phyloP scores from a whole-genome alignment of 2,113 vertebrate species.

The Ameiurus melas region DNA sequence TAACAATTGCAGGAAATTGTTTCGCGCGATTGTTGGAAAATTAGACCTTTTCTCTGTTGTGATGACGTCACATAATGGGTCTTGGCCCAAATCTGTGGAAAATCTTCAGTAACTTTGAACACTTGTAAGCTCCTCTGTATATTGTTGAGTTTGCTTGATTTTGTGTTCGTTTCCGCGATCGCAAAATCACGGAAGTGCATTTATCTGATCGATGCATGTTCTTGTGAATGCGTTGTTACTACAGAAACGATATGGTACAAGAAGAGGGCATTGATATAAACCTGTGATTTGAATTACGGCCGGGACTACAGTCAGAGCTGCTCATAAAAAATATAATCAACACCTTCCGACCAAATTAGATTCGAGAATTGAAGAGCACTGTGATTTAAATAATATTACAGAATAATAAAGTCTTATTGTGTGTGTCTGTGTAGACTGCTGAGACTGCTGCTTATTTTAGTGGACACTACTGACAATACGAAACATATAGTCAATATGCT shows the following conservation, averaged over 20 bases:
- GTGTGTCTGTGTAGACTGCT: not conserved
- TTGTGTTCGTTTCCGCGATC: no score
- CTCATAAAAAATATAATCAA: not conserved
- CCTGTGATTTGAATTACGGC: not conserved
- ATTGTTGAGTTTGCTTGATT: no score
- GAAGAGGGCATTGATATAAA: not conserved
- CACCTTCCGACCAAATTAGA: not conserved
- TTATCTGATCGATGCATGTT: not conserved
- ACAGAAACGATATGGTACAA: not conserved
- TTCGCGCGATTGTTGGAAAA: no score
- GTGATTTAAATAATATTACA: not conserved
- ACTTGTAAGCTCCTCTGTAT: no score
- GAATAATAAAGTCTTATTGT: not conserved
- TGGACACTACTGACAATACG: not conserved
- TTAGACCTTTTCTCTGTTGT: no score
- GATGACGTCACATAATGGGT: no score
- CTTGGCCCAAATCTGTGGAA: no score
- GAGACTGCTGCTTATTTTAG: not conserved
- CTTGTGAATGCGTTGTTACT: not conserved
- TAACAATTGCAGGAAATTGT: no score
- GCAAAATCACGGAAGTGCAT: no score
- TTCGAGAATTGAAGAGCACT: not conserved
- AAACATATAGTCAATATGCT: conserved; percentile 11
- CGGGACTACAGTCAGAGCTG: not conserved
- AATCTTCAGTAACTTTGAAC: no score